Evolutionary conservation across 2,113 vertebrate species (phyloP).

Genomic region (Geothlypis trichas): DNA sequence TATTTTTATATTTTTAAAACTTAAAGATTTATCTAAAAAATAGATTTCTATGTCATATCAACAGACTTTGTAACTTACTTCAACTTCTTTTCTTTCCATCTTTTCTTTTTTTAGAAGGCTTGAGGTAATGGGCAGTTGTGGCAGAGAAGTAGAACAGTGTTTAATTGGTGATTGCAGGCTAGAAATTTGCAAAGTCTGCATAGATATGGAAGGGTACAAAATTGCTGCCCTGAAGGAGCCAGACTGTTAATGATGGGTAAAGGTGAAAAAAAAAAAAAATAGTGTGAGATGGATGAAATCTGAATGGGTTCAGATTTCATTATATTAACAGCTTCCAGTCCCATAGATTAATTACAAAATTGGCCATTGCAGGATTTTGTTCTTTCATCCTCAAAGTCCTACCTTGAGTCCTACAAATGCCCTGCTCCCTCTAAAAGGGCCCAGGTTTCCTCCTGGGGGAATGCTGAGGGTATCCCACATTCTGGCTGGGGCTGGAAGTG

Average conservation of each 20-base stretch:
- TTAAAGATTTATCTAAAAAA: background rate
- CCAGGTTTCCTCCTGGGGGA: background rate
- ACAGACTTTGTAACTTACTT: background rate
- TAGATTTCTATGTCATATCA: background rate
- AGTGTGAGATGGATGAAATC: background rate
- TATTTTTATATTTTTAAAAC: background rate
- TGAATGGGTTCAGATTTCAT: background rate
- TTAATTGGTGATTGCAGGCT: background rate
- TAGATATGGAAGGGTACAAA: background rate
- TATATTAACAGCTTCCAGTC: background rate
- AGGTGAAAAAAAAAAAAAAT: background rate
- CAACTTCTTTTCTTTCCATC: background rate
- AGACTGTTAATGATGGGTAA: background rate
- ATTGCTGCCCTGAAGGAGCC: background rate
- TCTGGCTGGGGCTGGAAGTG: background rate
- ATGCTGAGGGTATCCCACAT: accelerated
- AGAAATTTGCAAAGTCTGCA: background rate
- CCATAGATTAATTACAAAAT: background rate
- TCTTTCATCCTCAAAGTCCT: background rate
- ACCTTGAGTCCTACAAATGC: background rate
- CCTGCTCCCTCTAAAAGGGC: background rate
- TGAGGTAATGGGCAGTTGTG: background rate
- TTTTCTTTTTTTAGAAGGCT: background rate
- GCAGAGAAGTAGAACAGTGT: background rate
- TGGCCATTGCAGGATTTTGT: background rate